Conservation (phyloP, 2,797 vertebrate species). For the Silurus aristotelis region DNA sequence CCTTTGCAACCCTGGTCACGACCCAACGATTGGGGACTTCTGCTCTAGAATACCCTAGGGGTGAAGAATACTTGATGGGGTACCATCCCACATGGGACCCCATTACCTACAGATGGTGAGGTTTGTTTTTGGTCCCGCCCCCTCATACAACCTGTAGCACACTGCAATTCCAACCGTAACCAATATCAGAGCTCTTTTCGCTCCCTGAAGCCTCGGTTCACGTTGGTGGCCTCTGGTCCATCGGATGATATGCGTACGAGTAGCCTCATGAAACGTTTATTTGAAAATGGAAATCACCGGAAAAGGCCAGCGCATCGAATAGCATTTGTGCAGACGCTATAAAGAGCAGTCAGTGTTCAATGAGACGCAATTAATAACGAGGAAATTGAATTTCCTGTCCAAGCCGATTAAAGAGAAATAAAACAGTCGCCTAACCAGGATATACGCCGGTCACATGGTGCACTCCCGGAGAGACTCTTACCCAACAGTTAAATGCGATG, state of each 20-base stretch:
- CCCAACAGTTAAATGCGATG: neutral
- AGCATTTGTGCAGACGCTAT: neutral
- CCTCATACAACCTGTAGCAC: too few relatives aligned
- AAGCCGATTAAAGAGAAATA: neutral
- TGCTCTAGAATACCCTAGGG: too few relatives aligned
- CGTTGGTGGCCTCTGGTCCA: neutral
- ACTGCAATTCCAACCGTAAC: too few relatives aligned
- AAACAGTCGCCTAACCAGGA: neutral
- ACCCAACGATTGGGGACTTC: too few relatives aligned
- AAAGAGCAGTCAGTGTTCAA: neutral
- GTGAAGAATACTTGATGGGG: too few relatives aligned
- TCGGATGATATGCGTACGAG: neutral
- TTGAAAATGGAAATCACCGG: neutral
- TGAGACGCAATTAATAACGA: neutral
- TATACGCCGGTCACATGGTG: neutral
- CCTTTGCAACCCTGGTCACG: too few relatives aligned
- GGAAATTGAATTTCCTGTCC: neutral
- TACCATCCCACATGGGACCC: too few relatives aligned
- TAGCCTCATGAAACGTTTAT: constrained; percentile 11
- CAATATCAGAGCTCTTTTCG: too few relatives aligned
- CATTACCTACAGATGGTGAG: too few relatives aligned
- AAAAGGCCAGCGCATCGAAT: constrained; percentile 1
- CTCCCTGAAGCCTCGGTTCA: neutral
- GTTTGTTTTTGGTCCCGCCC: too few relatives aligned
- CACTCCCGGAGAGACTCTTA: neutral